A percentile compares a stretch with the other conserved stretches of the same genome.
phyloP scores from a whole-genome alignment of 2,113 vertebrate genomes.

The Gambusia holbrooki region DNA sequence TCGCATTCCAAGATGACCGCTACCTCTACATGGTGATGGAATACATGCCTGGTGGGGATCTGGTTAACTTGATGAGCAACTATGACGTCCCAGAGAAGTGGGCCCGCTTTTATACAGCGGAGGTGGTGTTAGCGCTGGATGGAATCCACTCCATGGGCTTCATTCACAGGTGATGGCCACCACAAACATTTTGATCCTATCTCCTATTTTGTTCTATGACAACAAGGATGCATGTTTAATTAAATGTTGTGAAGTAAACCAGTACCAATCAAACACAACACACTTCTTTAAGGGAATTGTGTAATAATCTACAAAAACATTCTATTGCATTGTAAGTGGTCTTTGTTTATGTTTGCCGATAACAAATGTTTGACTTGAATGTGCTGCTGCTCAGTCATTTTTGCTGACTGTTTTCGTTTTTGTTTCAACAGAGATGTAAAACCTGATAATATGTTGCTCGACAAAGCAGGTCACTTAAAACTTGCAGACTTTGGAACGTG shows the following conservation, averaged over 20 bases:
- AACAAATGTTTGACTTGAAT: background rate
- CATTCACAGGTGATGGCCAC: constrained; percentile 90
- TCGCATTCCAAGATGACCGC: constrained; percentile 97
- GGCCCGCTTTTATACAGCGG: constrained; percentile 98
- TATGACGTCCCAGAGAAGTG: constrained; percentile 98
- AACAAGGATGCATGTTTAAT: background rate
- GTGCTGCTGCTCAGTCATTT: background rate
- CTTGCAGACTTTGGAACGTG: constrained; percentile 99
- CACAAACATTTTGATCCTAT: background rate
- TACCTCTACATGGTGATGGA: constrained; percentile 99
- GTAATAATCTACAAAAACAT: no score
- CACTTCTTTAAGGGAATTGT: no score
- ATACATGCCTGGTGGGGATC: constrained; percentile 98
- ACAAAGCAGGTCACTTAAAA: constrained; percentile 97
- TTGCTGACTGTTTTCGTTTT: constrained; percentile 42
- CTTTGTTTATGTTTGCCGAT: background rate
- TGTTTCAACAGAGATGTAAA: constrained; percentile 90
- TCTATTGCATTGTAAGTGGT: background rate
- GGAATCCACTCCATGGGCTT: constrained; percentile 99
- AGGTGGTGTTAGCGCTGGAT: constrained; percentile 97
- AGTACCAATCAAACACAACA: background rate
- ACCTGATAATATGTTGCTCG: constrained; percentile 98
- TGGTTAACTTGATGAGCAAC: constrained; percentile 99
- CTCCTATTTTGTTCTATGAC: background rate
- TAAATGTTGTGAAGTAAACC: background rate